These are phyloP conservation scores for Spodoptera picta DNA, from an alignment of 2,888 invertebrate species.

Conservation along the genomic window DNA sequence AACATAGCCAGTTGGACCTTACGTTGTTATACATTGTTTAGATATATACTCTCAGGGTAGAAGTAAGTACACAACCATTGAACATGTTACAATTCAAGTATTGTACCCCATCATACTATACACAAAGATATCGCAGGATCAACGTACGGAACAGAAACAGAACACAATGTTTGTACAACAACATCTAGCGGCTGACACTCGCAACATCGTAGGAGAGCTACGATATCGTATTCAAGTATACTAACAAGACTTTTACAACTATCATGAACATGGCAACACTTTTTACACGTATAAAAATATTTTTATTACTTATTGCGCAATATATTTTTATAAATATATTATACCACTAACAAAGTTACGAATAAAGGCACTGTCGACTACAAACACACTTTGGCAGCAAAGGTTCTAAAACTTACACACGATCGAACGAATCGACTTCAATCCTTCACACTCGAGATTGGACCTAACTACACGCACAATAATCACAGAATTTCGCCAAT, in stretches of 20 bases:
- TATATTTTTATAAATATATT: conserved; percentile 85
- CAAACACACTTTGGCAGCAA: conserved; percentile 89
- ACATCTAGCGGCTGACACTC: conserved; percentile 54
- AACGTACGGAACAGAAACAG: conserved; percentile 51
- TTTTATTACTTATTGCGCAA: conserved; percentile 79
- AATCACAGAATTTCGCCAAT: conserved; percentile 87
- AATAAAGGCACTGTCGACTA: conserved; percentile 89
- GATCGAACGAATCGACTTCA: conserved; percentile 69
- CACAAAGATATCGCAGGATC: conserved; percentile 42
- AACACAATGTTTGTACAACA: conserved; percentile 57
- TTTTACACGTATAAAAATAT: conserved; percentile 88
- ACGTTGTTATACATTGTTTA: conserved; percentile 61
- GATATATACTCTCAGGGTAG: conserved; percentile 62
- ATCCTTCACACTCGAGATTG: conserved; percentile 69
- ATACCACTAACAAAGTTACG: conserved; percentile 79
- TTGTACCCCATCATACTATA: conserved; percentile 63
- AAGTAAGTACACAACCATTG: conserved; percentile 87
- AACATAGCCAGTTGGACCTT: conserved; percentile 67
- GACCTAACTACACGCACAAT: conserved; percentile 73
- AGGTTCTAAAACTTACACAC: conserved; percentile 76
- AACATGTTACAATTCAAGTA: conserved; percentile 70
- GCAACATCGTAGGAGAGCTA: conserved; percentile 38
- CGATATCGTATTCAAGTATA: conserved; percentile 61
- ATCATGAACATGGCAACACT: conserved; percentile 87
- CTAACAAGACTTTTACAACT: conserved; percentile 77